phyloP scores from a whole-genome alignment of 2,888 invertebrate genomes.

The Agonopterix alstromeriana region DNA sequence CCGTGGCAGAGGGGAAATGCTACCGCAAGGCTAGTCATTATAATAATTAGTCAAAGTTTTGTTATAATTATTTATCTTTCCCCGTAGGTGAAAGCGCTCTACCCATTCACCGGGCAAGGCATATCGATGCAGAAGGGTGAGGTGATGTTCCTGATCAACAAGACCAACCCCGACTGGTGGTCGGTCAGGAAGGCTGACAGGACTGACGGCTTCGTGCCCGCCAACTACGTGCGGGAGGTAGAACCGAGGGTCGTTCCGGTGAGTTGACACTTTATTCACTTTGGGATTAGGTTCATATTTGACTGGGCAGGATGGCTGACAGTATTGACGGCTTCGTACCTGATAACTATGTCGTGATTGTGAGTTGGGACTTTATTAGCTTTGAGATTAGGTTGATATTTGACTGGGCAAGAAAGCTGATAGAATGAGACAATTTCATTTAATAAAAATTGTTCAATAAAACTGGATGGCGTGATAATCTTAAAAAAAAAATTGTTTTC shows the following conservation, averaged over 20 bases:
- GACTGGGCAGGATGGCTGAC: conserved; percentile 95
- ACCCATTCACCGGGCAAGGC: conserved; percentile 94
- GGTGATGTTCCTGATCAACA: conserved; percentile 93
- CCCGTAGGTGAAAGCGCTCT: conserved; percentile 81
- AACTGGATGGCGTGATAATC: too few species aligned
- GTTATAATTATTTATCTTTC: too few species aligned
- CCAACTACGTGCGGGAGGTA: conserved; percentile 95
- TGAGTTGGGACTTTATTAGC: conserved; percentile 25
- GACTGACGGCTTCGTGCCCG: conserved; percentile 97
- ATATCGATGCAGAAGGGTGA: conserved; percentile 95
- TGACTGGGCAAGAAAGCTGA: too few species aligned
- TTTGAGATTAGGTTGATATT: too few species aligned
- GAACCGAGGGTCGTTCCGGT: conserved; percentile 89
- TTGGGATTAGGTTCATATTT: conserved; percentile 37
- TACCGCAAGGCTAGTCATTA: too few species aligned
- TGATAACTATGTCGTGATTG: conserved; percentile 91
- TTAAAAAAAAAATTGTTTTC: too few species aligned
- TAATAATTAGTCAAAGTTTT: too few species aligned
- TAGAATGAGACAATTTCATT: too few species aligned
- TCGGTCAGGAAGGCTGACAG: conserved; percentile 95
- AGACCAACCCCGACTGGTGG: conserved; percentile 99
- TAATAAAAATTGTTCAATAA: too few species aligned
- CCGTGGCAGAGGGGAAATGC: too few species aligned
- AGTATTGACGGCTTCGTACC: conserved; percentile 98
- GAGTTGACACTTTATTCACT: conserved; percentile 18